Evolutionary conservation across 2,888 invertebrate species (phyloP), one percentile per base, ranked within the genome.

Genomic region (Drosophila paranaensis): DNA sequence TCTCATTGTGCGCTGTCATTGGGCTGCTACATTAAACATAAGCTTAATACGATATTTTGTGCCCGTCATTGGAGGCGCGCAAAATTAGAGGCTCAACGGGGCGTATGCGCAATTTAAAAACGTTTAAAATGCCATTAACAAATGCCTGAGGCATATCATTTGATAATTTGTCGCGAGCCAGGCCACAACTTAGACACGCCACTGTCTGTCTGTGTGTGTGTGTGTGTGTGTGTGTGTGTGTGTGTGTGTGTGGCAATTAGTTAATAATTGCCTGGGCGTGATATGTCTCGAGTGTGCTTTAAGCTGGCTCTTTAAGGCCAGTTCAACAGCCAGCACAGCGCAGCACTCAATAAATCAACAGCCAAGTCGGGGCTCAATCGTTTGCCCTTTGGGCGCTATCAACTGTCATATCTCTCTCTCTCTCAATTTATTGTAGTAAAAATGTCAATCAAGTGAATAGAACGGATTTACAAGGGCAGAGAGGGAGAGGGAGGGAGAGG

Each of bases 81-180:
- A 48, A 71, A 71, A 72, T 81, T 57, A 71, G 64, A 68, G 63
- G 72, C 60, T 79, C 14, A 61, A 60, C 60, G 82, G 72, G 77
- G 85, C 85, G 89, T 84, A 84, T 82, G 66, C 82, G 89, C 75
- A 86, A 89, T 86, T 86, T 80, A 68, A 88, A 88, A 86, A 37
- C 89, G 81, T 88, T 89, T 89, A 88, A 87, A 86, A 89, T 74
- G 78, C 61, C 88, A 89, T 89, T 89, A 86, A 76, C 85, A 76
- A 89, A 69, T 78, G 71, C 71, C 57, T 55, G 40, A 33, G 74
- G 69, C 77, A 79, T 77, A 79, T 74, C 71, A 68, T 58, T 60
- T 81, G 79, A 66, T 76, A 80, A 78, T 80, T 72, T 79, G 74
- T 64, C 63, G 68, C 50, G 10, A 40, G 35, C 54, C 50, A 35